Conservation (phyloP, 37 sponge, comb jelly and placozoan genomes). For the Mnemiopsis leidyi region DNA sequence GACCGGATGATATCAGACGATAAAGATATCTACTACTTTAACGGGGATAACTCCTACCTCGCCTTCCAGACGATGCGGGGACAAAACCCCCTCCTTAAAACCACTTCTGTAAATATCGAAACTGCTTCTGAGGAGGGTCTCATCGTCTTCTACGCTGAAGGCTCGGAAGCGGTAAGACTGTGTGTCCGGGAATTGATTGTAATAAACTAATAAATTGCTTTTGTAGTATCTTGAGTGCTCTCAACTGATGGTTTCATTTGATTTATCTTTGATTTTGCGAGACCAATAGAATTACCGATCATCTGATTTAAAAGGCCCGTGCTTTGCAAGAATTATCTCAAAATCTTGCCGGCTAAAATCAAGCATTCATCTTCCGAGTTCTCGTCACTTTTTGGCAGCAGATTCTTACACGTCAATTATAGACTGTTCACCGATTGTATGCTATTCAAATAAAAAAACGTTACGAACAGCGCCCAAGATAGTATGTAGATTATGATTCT, state of each 20-base stretch:
- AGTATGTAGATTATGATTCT: too few relatives aligned
- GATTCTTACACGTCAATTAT: too few relatives aligned
- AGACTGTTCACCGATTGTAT: too few relatives aligned
- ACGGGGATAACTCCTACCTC: slow-evolving; percentile 22
- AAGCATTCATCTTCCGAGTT: too few relatives aligned
- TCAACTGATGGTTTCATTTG: not conserved
- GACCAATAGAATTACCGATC: too few relatives aligned
- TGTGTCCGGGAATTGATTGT: too few relatives aligned
- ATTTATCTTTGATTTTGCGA: not conserved
- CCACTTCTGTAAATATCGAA: not conserved
- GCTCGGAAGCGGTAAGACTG: not conserved
- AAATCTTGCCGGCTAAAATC: too few relatives aligned
- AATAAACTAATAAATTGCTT: not conserved
- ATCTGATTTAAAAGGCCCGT: too few relatives aligned
- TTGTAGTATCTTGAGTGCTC: not conserved
- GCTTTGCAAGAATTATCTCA: too few relatives aligned
- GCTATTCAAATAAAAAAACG: too few relatives aligned
- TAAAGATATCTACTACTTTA: not conserved
- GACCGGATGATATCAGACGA: slow-evolving; percentile 26
- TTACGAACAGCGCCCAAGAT: too few relatives aligned
- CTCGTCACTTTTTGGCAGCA: too few relatives aligned
- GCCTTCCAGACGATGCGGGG: not conserved
- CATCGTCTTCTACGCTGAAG: slow-evolving; percentile 8
- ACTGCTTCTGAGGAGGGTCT: slow-evolving; percentile 25
- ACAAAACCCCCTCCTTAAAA: not conserved